A percentile compares a stretch with the other conserved stretches of the same genome.
phyloP scores from a whole-genome alignment of 2,797 vertebrate genomes.

The Silurus lanzhouensis region DNA sequence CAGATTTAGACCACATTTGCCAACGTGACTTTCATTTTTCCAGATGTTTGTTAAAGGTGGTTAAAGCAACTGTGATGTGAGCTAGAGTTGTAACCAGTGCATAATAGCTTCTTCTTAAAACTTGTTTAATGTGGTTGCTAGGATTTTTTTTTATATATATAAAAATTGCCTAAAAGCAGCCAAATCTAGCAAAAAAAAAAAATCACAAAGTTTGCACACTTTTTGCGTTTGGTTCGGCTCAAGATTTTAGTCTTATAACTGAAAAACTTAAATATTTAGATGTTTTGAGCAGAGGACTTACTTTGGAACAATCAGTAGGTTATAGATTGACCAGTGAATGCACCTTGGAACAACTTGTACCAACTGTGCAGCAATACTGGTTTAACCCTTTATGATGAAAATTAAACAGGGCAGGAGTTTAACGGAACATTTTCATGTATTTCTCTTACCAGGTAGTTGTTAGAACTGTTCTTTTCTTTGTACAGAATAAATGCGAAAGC shows the following conservation, averaged over 20 bases:
- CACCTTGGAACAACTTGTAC: conserved; percentile 26
- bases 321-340: conserved; percentile 28
- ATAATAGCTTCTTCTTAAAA: not conserved
- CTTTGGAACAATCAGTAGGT: conserved; percentile 3
- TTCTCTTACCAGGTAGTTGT: conserved; percentile 44
- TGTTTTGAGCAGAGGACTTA: not conserved
- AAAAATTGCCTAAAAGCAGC: not conserved
- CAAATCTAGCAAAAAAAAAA: not conserved
- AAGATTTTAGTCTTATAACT: too few species aligned
- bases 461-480: conserved; percentile 30
- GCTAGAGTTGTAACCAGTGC: not conserved
- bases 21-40: not conserved
- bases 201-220: not conserved
- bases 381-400: not conserved
- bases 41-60: conserved; percentile 4
- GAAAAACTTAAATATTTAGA: not conserved
- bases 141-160: not conserved
- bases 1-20: not conserved
- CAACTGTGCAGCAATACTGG: not conserved
- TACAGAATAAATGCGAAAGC: conserved; percentile 41
- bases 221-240: not conserved
- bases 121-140: not conserved
- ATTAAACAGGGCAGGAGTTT: not conserved
- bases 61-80: not conserved
- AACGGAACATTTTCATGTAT: not conserved